phyloP scores from a whole-genome alignment of 2,888 invertebrate genomes.

The Scelioninae gen. 1 region DNA sequence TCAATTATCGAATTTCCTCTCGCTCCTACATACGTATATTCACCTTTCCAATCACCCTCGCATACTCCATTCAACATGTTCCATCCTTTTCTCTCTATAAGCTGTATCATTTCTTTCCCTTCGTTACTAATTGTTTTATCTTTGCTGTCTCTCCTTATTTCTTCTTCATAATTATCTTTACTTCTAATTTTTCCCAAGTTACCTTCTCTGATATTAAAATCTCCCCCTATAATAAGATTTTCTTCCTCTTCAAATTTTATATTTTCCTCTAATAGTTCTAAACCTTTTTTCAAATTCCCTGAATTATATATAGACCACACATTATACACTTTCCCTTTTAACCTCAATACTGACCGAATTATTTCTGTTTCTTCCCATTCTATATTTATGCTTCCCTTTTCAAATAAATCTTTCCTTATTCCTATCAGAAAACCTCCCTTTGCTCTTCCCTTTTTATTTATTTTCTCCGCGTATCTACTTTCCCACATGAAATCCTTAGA shows the following conservation, averaged over 20 bases:
- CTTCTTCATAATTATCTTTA: neutral
- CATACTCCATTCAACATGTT: neutral
- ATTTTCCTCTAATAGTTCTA: conserved; percentile 3
- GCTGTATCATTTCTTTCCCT: conserved; percentile 50
- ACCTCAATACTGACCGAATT: no score
- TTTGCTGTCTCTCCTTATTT: neutral
- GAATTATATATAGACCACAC: conserved; percentile 28
- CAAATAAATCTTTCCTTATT: conserved; percentile 33
- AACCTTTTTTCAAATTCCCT: neutral
- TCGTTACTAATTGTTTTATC: conserved; percentile 31
- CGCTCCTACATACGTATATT: conserved; percentile 8
- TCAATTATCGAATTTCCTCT: conserved; percentile 5
- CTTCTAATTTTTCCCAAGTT: conserved; percentile 9
- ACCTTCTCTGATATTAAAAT: conserved; percentile 36
- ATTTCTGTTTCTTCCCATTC: no score
- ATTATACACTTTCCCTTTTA: conserved; percentile 1
- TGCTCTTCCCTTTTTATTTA: conserved; percentile 58
- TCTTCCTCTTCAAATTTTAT: conserved; percentile 12
- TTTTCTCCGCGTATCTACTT: conserved; percentile 16
- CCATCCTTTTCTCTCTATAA: conserved; percentile 16
- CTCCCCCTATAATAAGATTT: conserved; percentile 22
- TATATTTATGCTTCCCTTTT: no score
- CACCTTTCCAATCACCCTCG: conserved; percentile 13
- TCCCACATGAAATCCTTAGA: conserved; percentile 45
- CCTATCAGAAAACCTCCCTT: conserved; percentile 60